phyloP scores from a whole-genome alignment of 2,797 vertebrate genomes.

The Glossophaga mutica region DNA sequence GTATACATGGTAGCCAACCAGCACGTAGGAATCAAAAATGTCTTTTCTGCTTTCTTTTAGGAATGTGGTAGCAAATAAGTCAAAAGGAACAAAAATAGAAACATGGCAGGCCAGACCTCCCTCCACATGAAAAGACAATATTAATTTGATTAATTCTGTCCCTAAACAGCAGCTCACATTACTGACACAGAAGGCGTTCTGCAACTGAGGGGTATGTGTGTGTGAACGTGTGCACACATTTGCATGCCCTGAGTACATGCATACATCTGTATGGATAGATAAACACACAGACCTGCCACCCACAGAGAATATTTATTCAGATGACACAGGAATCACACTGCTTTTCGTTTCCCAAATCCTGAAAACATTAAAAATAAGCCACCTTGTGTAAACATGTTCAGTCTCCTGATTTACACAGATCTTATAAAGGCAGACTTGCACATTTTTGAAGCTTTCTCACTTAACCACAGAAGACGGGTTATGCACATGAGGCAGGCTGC shows the following conservation, averaged over 20 bases:
- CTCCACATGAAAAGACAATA: slow-evolving; percentile 44
- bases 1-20: background rate
- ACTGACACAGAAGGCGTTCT: background rate
- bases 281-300: slow-evolving; percentile 30
- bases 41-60: slow-evolving; percentile 37
- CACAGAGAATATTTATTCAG: slow-evolving; percentile 52
- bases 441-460: background rate
- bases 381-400: background rate
- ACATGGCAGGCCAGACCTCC: slow-evolving; percentile 7
- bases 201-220: background rate
- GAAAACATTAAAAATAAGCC: slow-evolving; percentile 40
- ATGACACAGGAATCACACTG: background rate
- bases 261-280: background rate
- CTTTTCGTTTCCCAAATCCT: slow-evolving; percentile 27
- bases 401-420: slow-evolving; percentile 26
- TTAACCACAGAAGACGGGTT: background rate
- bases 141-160: slow-evolving; percentile 61
- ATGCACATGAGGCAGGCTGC: background rate
- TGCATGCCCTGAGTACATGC: background rate
- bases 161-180: slow-evolving; percentile 33
- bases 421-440: background rate
- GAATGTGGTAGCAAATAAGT: slow-evolving; percentile 40
- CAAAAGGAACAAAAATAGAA: slow-evolving; percentile 69
- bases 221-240: background rate
- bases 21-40: background rate